Percentiles rank a stretch among this genome's conserved stretches.
Evolutionary conservation across 2,888 invertebrate genomes (phyloP).

Genomic region (Noctua pronuba): DNA sequence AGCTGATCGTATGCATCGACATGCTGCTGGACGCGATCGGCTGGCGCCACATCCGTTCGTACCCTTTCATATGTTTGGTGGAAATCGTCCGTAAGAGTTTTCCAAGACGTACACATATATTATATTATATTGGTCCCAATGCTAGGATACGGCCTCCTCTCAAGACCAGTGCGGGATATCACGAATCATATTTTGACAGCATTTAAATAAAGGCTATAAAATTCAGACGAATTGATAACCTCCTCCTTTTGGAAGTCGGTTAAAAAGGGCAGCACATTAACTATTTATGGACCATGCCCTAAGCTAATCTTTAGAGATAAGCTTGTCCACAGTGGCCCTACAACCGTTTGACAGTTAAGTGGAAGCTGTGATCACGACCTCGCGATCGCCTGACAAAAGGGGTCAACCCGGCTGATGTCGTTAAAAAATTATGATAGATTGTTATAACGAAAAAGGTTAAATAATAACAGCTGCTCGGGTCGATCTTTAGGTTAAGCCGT

Average conservation of each 20-base stretch:
- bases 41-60: too few relatives aligned
- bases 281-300: neutral
- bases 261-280: neutral
- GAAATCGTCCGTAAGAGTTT: neutral
- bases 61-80: too few relatives aligned
- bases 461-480: too few relatives aligned
- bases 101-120: neutral
- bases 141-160: neutral
- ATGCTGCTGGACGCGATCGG: too few relatives aligned
- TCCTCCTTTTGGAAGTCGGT: too few relatives aligned
- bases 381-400: slow-evolving; percentile 7
- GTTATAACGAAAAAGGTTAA: neutral
- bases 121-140: neutral
- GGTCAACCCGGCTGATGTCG: slow-evolving; percentile 11
- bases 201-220: neutral
- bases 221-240: too few relatives aligned
- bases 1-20: too few relatives aligned
- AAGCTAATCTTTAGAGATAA: slow-evolving; percentile 22
- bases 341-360: slow-evolving; percentile 43
- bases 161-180: neutral
- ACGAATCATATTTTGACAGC: neutral
- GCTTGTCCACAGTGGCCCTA: slow-evolving; percentile 9
- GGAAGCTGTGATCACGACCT: slow-evolving; percentile 41
- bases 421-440: slow-evolving; percentile 30
- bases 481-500: too few relatives aligned